Conservation (phyloP, 2,797 vertebrate genomes). For the Phaenicophaeus curvirostris region DNA sequence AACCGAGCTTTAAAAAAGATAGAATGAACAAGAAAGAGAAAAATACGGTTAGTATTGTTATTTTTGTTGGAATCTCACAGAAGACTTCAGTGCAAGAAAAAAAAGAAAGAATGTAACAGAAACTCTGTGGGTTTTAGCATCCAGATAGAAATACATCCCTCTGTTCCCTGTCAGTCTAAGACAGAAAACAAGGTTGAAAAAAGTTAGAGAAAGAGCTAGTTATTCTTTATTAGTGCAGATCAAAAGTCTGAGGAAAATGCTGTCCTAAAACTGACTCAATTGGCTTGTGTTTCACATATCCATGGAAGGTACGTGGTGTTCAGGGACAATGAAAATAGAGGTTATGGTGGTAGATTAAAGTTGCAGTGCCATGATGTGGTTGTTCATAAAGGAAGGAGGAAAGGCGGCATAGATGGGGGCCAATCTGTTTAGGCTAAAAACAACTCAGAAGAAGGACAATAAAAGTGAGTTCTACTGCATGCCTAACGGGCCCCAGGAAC, state of each 20-base stretch:
- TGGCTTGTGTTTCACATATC: not conserved
- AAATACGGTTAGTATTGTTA: not conserved
- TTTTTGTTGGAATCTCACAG: not conserved
- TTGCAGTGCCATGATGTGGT: not conserved
- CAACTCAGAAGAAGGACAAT: not conserved
- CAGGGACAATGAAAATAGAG: not conserved
- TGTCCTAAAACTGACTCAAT: not conserved
- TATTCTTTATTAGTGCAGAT: not conserved
- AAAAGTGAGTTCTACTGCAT: not conserved
- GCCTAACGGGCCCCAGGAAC: not conserved
- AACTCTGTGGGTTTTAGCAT: not conserved
- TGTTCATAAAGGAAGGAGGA: not conserved
- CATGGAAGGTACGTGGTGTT: not conserved
- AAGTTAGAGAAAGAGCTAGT: not conserved
- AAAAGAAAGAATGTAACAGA: not conserved
- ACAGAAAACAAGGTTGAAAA: conserved; percentile 9
- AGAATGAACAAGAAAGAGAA: not conserved
- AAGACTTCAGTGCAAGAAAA: not conserved
- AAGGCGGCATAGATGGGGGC: not conserved
- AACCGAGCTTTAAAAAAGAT: not conserved
- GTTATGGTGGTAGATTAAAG: not conserved
- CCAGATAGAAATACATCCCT: not conserved
- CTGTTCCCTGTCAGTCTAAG: not conserved
- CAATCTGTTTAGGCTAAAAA: not conserved
- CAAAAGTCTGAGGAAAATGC: not conserved